These are phyloP conservation scores for Heliopora coerulea DNA, from an alignment of 92 coral and sea anemone genomes.

Conservation along the genomic window DNA sequence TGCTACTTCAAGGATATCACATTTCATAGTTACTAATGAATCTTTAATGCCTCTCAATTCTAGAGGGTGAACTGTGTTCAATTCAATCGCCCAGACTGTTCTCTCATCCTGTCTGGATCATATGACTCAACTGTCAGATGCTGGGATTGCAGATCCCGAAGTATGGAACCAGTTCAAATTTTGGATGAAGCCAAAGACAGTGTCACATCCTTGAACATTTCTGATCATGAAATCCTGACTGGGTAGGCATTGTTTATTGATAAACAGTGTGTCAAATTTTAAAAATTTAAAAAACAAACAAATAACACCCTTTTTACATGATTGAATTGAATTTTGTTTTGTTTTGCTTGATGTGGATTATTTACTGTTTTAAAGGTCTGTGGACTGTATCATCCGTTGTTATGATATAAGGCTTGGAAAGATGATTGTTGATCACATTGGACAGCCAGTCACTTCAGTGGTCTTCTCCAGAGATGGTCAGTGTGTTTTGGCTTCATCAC, in stretches of 20 bases:
- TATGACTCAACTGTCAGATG: slow-evolving; percentile 88
- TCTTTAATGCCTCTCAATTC: background rate
- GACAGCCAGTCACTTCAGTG: slow-evolving; percentile 95
- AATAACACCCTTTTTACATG: background rate
- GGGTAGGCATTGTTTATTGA: too few species aligned
- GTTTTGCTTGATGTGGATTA: background rate
- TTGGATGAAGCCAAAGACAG: slow-evolving; percentile 97
- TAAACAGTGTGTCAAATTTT: too few species aligned
- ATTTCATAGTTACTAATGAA: too few species aligned
- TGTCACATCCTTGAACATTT: slow-evolving; percentile 70
- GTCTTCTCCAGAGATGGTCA: slow-evolving; percentile 85
- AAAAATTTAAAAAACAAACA: too few species aligned
- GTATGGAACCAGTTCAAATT: slow-evolving; percentile 88
- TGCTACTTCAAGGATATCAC: too few species aligned
- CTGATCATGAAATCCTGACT: slow-evolving; percentile 80
- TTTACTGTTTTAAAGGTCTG: slow-evolving; percentile 50
- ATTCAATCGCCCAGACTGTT: slow-evolving; percentile 90
- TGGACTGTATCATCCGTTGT: slow-evolving; percentile 85
- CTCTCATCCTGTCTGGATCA: slow-evolving; percentile 90
- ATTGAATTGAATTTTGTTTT: too few species aligned
- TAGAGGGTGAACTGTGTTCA: slow-evolving; percentile 91
- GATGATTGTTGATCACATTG: slow-evolving; percentile 72
- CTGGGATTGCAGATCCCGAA: slow-evolving; percentile 92
- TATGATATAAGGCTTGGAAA: slow-evolving; percentile 96
- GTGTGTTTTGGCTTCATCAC: slow-evolving; percentile 85